Evolutionary conservation across 2,888 invertebrate species (phyloP), one percentile per base, ranked within the genome.

Genomic region (Leptothorax acervorum): DNA sequence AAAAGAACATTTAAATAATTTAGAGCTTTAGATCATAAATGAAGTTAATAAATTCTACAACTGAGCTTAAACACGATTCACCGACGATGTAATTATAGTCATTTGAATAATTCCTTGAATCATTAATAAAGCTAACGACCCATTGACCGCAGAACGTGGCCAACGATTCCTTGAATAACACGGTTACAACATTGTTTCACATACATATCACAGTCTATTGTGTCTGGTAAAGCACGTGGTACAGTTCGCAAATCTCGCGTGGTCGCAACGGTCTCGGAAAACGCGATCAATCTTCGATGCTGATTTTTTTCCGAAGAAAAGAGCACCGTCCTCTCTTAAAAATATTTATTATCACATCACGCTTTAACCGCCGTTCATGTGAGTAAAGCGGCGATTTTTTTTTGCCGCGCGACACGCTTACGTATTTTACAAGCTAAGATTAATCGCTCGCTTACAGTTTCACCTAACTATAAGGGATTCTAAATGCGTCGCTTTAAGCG

Each of bases 321-420:
- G 39, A 65, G 75, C 75, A 39, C 18, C 35, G 75, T 35, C 23
- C 23, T 51, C 75, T 65, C 35, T 76, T 76, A 51, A 76, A 75
- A 76, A 65, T 15, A 65, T 66, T 66, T 45, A 76, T 63, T 75
- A 63, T 65, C 74, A 60, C 15, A 48, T 74, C 75, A 65, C 35
- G 51, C 66, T 76, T 76, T 76, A 65, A 18, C 66, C 66, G 45
- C n/a, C 15, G 31, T 35, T 75, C 48, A 66, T 51, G 75, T 76
- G 75, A 65, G 51, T 39, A 76, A 76, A 65, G 51, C 48, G 23
- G n/a, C 18, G 15, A 35, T 48, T 48, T 76, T 51, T 55, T 76
- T 62, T 51, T 51, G 5, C 18, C 42, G n/a, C 45, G 31, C 18
- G 48, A 65, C 35, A 65, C 31, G 39, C 35, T 76, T 35, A 51